phyloP scores from a whole-genome alignment of 2,888 invertebrate genomes.

The Lordiphosa andalusiaca region DNA sequence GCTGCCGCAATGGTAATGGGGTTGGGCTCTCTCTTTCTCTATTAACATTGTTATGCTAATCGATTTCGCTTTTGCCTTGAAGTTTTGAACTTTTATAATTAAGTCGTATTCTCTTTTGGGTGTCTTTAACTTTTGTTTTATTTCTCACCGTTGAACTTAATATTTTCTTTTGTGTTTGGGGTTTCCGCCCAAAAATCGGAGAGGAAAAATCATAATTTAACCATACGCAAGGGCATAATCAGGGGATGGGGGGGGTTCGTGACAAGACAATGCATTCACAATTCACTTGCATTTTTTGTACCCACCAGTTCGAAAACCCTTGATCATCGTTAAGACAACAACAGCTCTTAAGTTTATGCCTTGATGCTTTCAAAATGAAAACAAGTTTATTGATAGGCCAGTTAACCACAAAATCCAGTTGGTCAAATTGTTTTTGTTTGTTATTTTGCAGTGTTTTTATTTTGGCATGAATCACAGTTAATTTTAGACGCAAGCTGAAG shows the following conservation, averaged over 20 bases:
- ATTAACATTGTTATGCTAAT: constrained; percentile 64
- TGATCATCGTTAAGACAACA: constrained; percentile 3
- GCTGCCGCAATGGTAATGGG: constrained; percentile 38
- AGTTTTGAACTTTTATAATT: constrained; percentile 17
- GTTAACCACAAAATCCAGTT: constrained; percentile 17
- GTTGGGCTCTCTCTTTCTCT: constrained; percentile 32
- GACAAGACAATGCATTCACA: constrained; percentile 50
- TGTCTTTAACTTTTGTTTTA: constrained; percentile 17
- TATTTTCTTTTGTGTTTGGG: constrained; percentile 39
- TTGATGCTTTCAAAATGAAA: constrained; percentile 12
- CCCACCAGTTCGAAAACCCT: background rate
- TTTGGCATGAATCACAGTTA: constrained; percentile 60
- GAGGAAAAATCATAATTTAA: constrained; percentile 38
- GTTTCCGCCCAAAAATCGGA: constrained; percentile 36
- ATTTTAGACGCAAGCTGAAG: constrained; percentile 53
- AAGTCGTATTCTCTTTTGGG: constrained; percentile 14
- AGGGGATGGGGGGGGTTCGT: constrained; percentile 36
- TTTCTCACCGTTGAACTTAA: constrained; percentile 29
- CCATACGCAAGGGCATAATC: constrained; percentile 49
- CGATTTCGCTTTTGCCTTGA: constrained; percentile 33
- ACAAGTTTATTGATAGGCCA: constrained; percentile 56
- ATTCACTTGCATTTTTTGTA: constrained; percentile 42
- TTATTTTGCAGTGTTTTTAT: constrained; percentile 46
- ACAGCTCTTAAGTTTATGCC: constrained; percentile 1
- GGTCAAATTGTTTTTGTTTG: constrained; percentile 22